These are phyloP conservation scores for Premnoplex brunnescens DNA, from an alignment of 2,797 vertebrate genomes.

Conservation along the genomic window DNA sequence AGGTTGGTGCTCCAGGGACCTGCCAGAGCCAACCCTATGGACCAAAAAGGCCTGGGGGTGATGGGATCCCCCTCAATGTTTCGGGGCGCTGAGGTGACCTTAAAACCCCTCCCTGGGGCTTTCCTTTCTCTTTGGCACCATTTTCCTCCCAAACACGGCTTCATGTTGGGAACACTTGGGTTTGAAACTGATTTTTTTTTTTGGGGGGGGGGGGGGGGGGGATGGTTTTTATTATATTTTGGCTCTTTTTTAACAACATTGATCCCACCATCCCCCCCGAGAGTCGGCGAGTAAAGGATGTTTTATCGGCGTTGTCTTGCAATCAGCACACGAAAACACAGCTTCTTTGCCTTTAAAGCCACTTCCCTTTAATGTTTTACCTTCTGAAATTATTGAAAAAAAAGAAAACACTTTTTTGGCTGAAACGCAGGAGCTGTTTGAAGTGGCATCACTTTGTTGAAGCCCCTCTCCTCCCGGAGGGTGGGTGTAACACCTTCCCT, in stretches of 20 bases:
- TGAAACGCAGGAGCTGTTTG: background rate
- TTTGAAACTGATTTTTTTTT: background rate
- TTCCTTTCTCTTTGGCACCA: too few relatives aligned
- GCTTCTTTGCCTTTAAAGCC: background rate
- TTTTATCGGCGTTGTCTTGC: background rate
- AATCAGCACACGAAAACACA: background rate
- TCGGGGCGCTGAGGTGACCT: fast-evolving
- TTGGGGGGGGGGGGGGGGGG: too few relatives aligned
- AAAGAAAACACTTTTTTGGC: background rate
- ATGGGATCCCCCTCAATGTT: fast-evolving
- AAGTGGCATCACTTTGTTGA: conserved; percentile 35
- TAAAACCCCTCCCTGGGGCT: too few relatives aligned
- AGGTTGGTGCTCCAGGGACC: fast-evolving
- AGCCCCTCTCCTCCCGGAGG: background rate
- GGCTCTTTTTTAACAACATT: background rate
- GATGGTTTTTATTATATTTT: background rate
- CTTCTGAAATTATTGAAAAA: background rate
- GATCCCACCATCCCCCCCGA: background rate
- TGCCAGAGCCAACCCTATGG: fast-evolving
- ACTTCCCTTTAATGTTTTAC: conserved; percentile 23
- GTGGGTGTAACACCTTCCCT: background rate
- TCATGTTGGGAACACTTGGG: fast-evolving
- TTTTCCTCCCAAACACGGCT: fast-evolving
- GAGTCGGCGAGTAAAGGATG: background rate
- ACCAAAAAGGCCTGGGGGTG: fast-evolving